Percentiles rank a stretch among this genome's conserved stretches.
These are phyloP conservation scores for Penaeus indicus DNA, from an alignment of 1,140 invertebrate genomes.

Conservation along the genomic window DNA sequence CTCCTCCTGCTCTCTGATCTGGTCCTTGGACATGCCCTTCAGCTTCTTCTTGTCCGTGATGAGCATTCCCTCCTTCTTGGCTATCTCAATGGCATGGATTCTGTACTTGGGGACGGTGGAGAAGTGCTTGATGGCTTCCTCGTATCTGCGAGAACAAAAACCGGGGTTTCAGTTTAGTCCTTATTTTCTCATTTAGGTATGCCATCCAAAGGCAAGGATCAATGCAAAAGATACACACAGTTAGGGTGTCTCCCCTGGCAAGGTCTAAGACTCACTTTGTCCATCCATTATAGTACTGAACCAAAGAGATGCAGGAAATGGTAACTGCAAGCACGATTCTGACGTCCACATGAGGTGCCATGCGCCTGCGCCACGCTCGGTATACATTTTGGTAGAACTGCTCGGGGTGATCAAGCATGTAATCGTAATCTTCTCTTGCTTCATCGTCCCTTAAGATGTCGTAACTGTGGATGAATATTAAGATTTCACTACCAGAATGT, in stretches of 20 bases:
- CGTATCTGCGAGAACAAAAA: conserved; percentile 73
- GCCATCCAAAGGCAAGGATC: not conserved
- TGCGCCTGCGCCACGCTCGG: conserved; percentile 85
- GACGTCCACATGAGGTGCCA: conserved; percentile 92
- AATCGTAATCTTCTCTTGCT: conserved; percentile 88
- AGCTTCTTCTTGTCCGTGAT: conserved; percentile 65
- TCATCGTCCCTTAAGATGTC: conserved; percentile 93
- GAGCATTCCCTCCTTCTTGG: conserved; percentile 80
- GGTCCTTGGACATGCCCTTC: conserved; percentile 66
- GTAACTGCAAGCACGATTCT: conserved; percentile 86
- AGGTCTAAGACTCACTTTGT: conserved; percentile 73
- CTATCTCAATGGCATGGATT: conserved; percentile 84
- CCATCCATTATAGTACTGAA: conserved; percentile 85
- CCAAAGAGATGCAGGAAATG: conserved; percentile 85
- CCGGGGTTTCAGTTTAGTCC: not conserved
- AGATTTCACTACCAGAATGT: too few relatives aligned
- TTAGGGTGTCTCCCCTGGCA: not conserved
- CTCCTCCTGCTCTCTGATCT: conserved; percentile 67
- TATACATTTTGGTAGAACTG: conserved; percentile 92
- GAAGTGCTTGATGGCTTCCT: conserved; percentile 88
- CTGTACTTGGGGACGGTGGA: conserved; percentile 90
- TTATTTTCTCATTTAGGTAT: not conserved
- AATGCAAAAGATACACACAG: not conserved
- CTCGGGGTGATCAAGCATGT: conserved; percentile 95
- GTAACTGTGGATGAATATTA: conserved; percentile 71